Evolutionary conservation across 1,140 invertebrate species (phyloP), one percentile per base, ranked within the genome.

Genomic region (Paralvinella palmiformis): DNA sequence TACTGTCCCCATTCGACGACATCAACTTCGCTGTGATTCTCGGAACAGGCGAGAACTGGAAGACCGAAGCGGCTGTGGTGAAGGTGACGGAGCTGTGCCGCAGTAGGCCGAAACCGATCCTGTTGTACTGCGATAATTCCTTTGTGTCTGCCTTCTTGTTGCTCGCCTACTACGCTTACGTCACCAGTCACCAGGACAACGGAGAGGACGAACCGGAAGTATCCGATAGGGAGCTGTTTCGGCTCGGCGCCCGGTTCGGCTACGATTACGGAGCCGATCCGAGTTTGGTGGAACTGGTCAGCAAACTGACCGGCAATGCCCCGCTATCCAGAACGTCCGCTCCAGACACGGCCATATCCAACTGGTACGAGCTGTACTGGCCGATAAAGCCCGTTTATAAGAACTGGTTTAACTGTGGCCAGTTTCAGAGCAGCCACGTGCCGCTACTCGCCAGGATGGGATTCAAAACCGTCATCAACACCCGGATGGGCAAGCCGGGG

Each of bases 391-490:
- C 72, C 27, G 69, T 75, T 7, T 70, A 72, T 55, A 70, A 68
- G 59, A 74, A 75, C 58, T 75, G 73, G 72, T 75, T 67, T 64
- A 69, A 62, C 3, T 68, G 67, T 17, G 75, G 75, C 13, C 75
- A 76, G 59, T 72, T 76, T 15, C 64, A 65, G 27, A 58, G 55
- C 41, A 68, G 66, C 56, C 68, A 75, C 62, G 36, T 75, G 0
- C 58, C 62, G 24, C 53, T 63, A 31, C 22, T 76, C 1, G 66
- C 73, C 57, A 44, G 52, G 27, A 48, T 61, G 27, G 72, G 71
- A 0, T 73, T 72, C 53, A 72, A 69, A 60, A 56, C 70, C 3
- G 65, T 76, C 6, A 65, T 75, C 7, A 76, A 76, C 58, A 62
- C 73, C 58, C 63, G 75, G n/a, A n/a, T n/a, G n/a, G n/a, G n/a